A percentile compares a stretch with the other conserved stretches of the same genome.
These are phyloP conservation scores for Hymenopus coronatus DNA, from an alignment of 2,888 invertebrate genomes.

Conservation along the genomic window DNA sequence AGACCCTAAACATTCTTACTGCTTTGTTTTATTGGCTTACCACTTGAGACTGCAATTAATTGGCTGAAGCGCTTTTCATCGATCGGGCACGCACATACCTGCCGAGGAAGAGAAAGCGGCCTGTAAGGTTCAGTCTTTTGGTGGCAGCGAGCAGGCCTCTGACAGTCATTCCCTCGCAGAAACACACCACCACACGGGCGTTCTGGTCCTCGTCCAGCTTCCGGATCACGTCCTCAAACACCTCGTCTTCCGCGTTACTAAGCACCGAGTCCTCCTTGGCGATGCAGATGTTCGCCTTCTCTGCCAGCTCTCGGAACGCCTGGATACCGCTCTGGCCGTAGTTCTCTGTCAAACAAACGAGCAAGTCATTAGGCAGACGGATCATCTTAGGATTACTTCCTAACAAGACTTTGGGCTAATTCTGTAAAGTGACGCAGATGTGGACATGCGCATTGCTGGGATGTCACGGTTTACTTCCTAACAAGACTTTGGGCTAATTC, in stretches of 20 bases:
- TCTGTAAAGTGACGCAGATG: too few relatives aligned
- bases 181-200: conserved; percentile 68
- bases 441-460: too few relatives aligned
- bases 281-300: conserved; percentile 65
- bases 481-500: too few relatives aligned
- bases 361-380: too few relatives aligned
- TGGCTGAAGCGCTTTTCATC: neutral
- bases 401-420: too few relatives aligned
- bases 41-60: neutral
- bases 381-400: too few relatives aligned
- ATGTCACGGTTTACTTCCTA: too few relatives aligned
- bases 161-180: conserved; percentile 75
- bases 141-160: conserved; percentile 62
- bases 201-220: conserved; percentile 55
- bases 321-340: conserved; percentile 75
- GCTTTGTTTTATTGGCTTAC: neutral
- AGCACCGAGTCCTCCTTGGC: conserved; percentile 65
- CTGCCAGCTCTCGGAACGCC: conserved; percentile 68
- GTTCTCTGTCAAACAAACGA: too few relatives aligned
- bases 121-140: conserved; percentile 54
- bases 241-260: conserved; percentile 56
- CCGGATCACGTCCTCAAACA: conserved; percentile 55
- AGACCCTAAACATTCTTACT: neutral
- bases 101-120: conserved; percentile 63
- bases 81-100: conserved; percentile 50